Conservation (phyloP, 2,113 vertebrate species). For the Canis aureus region DNA sequence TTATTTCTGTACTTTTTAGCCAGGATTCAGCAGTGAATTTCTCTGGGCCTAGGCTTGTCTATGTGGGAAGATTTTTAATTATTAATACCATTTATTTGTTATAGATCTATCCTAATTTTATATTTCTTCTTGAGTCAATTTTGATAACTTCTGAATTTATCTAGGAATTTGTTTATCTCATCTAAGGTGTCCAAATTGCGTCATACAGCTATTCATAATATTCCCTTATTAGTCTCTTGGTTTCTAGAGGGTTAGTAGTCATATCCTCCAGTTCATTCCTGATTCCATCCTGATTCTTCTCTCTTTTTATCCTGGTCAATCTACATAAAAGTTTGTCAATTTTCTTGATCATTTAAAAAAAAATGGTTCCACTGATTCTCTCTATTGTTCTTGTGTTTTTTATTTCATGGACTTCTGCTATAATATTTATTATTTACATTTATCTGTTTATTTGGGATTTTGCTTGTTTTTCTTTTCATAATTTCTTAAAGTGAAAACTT, state of each 20-base stretch:
- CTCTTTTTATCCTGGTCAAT: not conserved
- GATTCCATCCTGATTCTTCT: not conserved
- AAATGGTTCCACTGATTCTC: not conserved
- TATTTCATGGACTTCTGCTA: not conserved
- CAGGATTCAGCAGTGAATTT: not conserved
- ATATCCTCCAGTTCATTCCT: not conserved
- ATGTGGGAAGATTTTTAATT: not conserved
- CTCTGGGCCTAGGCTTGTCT: not conserved
- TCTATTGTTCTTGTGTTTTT: not conserved
- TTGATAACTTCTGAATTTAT: not conserved
- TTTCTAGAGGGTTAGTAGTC: not conserved
- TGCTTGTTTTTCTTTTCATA: not conserved
- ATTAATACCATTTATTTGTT: not conserved
- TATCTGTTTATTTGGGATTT: not conserved
- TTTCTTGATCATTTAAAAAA: not conserved
- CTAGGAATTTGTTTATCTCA: not conserved
- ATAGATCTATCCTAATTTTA: not conserved
- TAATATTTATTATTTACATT: not conserved
- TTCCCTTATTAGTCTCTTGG: not conserved
- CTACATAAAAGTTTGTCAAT: not conserved
- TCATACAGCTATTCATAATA: not conserved
- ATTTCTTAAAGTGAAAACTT: slow-evolving; percentile 11
- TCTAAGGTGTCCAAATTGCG: not conserved
- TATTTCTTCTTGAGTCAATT: slow-evolving; percentile 45
- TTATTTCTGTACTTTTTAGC: not conserved